Conservation (phyloP, 2,888 invertebrate species). For the Lochmaea crataegi region DNA sequence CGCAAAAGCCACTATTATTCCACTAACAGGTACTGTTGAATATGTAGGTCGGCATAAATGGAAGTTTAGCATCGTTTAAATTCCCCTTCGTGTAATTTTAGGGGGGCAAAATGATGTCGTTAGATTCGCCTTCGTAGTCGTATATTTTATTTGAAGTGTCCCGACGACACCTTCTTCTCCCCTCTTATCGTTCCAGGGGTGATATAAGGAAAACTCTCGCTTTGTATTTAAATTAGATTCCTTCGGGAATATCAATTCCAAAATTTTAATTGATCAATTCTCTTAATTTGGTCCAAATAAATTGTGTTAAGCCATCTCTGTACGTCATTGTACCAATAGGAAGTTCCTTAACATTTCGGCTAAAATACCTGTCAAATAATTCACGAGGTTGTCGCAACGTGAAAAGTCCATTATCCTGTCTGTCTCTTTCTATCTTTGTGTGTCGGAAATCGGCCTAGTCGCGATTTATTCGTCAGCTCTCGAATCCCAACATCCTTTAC, state of each 20-base stretch:
- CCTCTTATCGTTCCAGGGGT: neutral
- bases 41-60: slow-evolving; percentile 7
- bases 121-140: slow-evolving; percentile 16
- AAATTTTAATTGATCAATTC: neutral
- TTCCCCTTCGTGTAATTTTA: slow-evolving; percentile 21
- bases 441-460: slow-evolving; percentile 27
- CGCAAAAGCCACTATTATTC: neutral
- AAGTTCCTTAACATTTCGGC: slow-evolving; percentile 34
- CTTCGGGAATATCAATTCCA: neutral
- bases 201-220: neutral
- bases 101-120: slow-evolving; percentile 18
- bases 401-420: slow-evolving; percentile 45
- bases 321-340: slow-evolving; percentile 7
- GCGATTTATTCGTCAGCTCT: slow-evolving; percentile 26
- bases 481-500: slow-evolving; percentile 25
- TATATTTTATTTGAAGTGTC: slow-evolving; percentile 30
- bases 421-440: slow-evolving; percentile 18
- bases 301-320: neutral
- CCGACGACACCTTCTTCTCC: slow-evolving; percentile 21
- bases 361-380: slow-evolving; percentile 42
- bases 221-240: neutral
- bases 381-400: slow-evolving; percentile 37
- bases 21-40: slow-evolving; percentile 4
- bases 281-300: neutral
- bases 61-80: neutral